These are phyloP conservation scores for Fistularia commersonii DNA, from an alignment of 2,797 vertebrate species.

Conservation along the genomic window DNA sequence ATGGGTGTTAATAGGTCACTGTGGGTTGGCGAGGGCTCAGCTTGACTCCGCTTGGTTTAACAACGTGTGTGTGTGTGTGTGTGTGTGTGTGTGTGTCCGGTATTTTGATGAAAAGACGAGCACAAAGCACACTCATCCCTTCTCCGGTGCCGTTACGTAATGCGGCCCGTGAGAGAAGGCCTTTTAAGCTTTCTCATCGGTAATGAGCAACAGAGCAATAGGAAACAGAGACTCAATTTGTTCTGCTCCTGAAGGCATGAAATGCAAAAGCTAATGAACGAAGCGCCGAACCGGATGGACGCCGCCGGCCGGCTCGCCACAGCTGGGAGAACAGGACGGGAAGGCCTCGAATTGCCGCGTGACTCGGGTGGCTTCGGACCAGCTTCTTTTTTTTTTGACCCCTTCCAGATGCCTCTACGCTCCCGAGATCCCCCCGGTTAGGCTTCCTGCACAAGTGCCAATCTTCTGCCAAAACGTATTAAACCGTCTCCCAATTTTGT, in stretches of 20 bases:
- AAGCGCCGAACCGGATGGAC: slow-evolving; percentile 46
- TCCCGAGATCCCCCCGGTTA: too few species aligned
- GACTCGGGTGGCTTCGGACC: not conserved
- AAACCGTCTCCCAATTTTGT: too few species aligned
- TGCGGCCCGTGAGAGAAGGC: slow-evolving; percentile 36
- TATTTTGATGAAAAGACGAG: slow-evolving; percentile 39
- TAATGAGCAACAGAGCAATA: slow-evolving; percentile 58
- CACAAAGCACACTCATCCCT: slow-evolving; percentile 25
- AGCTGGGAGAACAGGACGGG: slow-evolving; percentile 31
- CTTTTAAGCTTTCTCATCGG: slow-evolving; percentile 57
- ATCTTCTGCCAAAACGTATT: too few species aligned
- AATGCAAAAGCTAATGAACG: slow-evolving; percentile 70
- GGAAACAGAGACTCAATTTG: slow-evolving; percentile 68
- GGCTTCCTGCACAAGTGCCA: too few species aligned
- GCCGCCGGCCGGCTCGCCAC: slow-evolving; percentile 22
- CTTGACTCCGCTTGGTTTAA: slow-evolving; percentile 6
- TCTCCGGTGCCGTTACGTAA: slow-evolving; percentile 47
- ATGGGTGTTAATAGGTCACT: not conserved
- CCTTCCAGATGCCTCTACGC: too few species aligned
- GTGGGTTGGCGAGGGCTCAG: slow-evolving; percentile 17
- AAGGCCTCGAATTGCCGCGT: slow-evolving; percentile 46
- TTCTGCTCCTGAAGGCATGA: slow-evolving; percentile 61
- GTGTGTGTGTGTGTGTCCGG: slow-evolving; percentile 20
- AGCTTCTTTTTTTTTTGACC: too few species aligned
- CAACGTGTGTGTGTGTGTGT: slow-evolving; percentile 1